A percentile compares a stretch with the other conserved stretches of the same genome.
Evolutionary conservation across 2,113 vertebrate species (phyloP).

Genomic region (Miniopterus natalensis): DNA sequence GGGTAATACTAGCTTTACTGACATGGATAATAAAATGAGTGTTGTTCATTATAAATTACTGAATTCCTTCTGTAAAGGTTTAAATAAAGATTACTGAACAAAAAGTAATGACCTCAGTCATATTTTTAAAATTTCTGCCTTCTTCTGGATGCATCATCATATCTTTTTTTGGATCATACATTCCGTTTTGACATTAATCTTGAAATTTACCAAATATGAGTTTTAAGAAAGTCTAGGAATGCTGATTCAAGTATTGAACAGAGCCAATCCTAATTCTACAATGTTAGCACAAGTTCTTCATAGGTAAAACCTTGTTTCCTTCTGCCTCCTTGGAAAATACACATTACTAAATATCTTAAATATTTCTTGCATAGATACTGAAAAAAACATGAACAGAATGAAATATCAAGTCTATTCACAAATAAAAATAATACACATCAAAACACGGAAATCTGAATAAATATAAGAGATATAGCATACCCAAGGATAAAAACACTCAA

Average conservation of each 20-base stretch:
- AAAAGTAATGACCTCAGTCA: neutral
- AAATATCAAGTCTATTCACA: neutral
- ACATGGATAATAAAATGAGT: conserved; percentile 82
- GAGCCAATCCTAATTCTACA: neutral
- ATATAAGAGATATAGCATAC: neutral
- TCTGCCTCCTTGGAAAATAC: neutral
- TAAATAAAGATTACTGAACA: conserved; percentile 80
- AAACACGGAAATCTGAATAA: neutral
- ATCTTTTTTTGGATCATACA: conserved; percentile 39
- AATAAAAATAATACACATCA: neutral
- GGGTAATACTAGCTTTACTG: conserved; percentile 76
- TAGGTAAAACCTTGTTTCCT: neutral
- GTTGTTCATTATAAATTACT: conserved; percentile 71
- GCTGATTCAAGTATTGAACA: neutral
- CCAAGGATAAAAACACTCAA: neutral
- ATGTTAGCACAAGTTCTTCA: neutral
- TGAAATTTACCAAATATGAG: neutral
- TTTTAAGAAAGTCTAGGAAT: neutral
- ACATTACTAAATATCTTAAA: neutral
- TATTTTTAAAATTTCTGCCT: neutral
- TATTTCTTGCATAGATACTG: neutral
- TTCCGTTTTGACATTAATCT: neutral
- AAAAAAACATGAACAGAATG: neutral
- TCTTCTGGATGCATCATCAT: neutral
- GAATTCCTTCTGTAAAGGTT: conserved; percentile 80